phyloP scores from a whole-genome alignment of 2,888 invertebrate species.

The Girardia tigrina region DNA sequence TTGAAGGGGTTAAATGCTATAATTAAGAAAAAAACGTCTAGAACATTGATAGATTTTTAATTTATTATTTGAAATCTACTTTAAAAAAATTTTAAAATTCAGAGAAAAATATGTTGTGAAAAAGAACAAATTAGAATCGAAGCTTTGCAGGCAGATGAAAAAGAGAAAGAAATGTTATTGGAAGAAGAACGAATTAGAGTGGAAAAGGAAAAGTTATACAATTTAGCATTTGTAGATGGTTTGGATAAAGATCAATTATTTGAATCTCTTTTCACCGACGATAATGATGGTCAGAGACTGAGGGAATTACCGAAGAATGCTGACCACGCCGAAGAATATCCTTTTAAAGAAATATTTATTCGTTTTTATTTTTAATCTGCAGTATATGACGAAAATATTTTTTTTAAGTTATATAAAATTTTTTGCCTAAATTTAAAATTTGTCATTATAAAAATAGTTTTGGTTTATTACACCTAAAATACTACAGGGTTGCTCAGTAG shows the following conservation, averaged over 20 bases:
- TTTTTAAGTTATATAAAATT: too few relatives aligned
- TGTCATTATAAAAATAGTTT: too few relatives aligned
- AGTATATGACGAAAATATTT: too few relatives aligned
- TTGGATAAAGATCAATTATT: slow-evolving; percentile 46
- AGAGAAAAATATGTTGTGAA: slow-evolving; percentile 46
- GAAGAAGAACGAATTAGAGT: slow-evolving; percentile 36
- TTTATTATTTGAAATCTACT: too few relatives aligned
- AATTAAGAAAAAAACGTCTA: too few relatives aligned
- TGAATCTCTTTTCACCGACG: slow-evolving; percentile 47
- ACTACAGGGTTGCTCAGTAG: too few relatives aligned
- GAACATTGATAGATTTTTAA: too few relatives aligned
- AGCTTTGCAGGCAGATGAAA: slow-evolving; percentile 44
- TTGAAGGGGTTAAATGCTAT: too few relatives aligned
- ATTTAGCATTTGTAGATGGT: slow-evolving; percentile 47
- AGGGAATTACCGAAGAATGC: slow-evolving; percentile 47
- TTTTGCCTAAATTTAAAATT: too few relatives aligned
- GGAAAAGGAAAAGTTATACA: slow-evolving; percentile 41
- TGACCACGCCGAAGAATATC: slow-evolving; percentile 46
- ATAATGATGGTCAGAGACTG: slow-evolving; percentile 48
- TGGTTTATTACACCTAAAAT: too few relatives aligned
- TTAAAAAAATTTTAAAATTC: not conserved
- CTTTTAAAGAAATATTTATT: too few relatives aligned
- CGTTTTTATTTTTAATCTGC: too few relatives aligned
- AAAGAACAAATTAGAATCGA: slow-evolving; percentile 46
- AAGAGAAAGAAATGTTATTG: slow-evolving; percentile 40